Conservation (phyloP, 2,888 invertebrate genomes). For the Cosmia pyralina region DNA sequence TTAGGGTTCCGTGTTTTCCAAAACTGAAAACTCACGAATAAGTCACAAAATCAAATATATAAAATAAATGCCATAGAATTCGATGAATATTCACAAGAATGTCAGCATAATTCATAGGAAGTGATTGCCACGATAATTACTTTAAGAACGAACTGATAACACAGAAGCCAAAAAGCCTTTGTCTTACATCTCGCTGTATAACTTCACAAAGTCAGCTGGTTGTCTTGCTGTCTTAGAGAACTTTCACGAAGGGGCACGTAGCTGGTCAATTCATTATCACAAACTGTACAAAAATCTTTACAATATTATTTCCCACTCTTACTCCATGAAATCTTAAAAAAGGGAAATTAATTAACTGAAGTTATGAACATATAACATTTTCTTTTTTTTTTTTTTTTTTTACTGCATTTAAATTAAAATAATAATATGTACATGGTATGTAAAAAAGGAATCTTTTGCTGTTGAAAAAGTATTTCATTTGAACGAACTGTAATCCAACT, state of each 20-base stretch:
- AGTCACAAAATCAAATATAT: neutral
- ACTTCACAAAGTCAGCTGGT: conserved; percentile 5
- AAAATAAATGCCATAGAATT: neutral
- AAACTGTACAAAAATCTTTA: neutral
- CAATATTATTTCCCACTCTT: neutral
- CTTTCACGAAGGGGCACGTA: conserved; percentile 2
- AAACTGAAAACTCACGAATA: neutral
- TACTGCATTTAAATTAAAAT: too few relatives aligned
- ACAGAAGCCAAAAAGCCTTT: conserved; percentile 7
- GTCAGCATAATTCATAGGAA: neutral
- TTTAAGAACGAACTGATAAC: neutral
- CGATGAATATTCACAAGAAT: neutral
- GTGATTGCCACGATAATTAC: neutral
- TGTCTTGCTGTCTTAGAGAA: neutral
- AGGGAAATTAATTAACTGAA: neutral
- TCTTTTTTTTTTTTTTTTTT: too few relatives aligned
- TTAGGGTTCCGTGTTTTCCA: neutral
- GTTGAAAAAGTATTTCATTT: neutral
- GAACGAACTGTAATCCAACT: neutral
- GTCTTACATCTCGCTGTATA: conserved; percentile 3
- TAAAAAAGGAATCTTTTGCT: neutral
- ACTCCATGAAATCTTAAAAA: neutral
- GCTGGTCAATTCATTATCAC: neutral
- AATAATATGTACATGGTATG: too few relatives aligned
- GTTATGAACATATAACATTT: too few relatives aligned